Evolutionary conservation across 2,797 vertebrate species (phyloP).

Genomic region (Rousettus madagascariensis): DNA sequence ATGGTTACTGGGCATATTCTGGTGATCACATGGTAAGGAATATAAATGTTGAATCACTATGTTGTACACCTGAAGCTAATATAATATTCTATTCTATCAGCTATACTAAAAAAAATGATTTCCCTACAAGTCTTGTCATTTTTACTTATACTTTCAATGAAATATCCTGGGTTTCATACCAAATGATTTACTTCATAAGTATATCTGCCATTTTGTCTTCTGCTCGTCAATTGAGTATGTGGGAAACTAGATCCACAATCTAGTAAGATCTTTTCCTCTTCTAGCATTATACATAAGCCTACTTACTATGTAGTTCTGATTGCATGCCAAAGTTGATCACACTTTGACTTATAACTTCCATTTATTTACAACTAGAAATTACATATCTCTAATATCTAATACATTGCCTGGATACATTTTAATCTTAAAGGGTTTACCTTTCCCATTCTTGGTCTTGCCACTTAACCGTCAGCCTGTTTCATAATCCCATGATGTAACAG

Average conservation of each 20-base stretch:
- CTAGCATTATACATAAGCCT: not conserved
- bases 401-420: not conserved
- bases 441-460: not conserved
- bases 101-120: not conserved
- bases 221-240: not conserved
- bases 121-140: not conserved
- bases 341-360: not conserved
- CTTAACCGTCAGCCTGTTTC: not conserved
- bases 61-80: not conserved
- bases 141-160: not conserved
- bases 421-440: not conserved
- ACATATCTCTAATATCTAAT: not conserved
- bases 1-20: not conserved
- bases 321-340: not conserved
- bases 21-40: not conserved
- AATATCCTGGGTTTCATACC: not conserved
- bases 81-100: not conserved
- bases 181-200: not conserved
- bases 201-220: not conserved
- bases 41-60: not conserved
- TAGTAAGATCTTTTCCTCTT: not conserved
- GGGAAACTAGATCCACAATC: not conserved
- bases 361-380: not conserved
- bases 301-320: not conserved
- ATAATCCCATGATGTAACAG: not conserved